Percentiles rank a stretch among this genome's conserved stretches.
These are phyloP conservation scores for Adelosebastes latens DNA, from an alignment of 2,797 vertebrate genomes.

Conservation along the genomic window DNA sequence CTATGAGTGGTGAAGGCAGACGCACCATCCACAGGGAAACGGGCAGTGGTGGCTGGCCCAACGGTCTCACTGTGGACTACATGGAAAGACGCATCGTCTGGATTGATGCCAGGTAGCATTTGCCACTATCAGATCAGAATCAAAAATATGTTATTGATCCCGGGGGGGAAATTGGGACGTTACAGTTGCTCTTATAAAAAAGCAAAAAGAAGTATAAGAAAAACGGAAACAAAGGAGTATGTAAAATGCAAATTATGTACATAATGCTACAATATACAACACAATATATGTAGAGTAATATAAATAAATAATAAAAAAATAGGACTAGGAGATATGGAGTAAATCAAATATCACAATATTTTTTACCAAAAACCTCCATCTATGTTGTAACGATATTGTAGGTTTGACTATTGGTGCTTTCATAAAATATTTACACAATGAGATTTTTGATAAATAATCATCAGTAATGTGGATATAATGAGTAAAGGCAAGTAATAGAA, in stretches of 20 bases:
- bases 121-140: neutral
- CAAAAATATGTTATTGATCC: neutral
- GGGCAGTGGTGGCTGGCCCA: constrained; percentile 96
- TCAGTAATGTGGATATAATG: too few relatives aligned
- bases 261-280: neutral
- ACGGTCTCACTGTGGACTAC: constrained; percentile 97
- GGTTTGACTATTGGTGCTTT: too few relatives aligned
- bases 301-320: neutral
- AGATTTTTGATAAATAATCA: too few relatives aligned
- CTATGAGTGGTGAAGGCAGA: constrained; percentile 94
- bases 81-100: constrained; percentile 96
- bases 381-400: too few relatives aligned
- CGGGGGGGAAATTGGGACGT: neutral
- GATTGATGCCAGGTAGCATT: constrained; percentile 94
- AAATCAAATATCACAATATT: neutral
- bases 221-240: neutral
- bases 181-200: neutral
- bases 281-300: neutral
- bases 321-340: neutral
- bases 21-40: constrained; percentile 96
- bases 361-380: too few relatives aligned
- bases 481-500: too few relatives aligned
- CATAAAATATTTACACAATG: too few relatives aligned
- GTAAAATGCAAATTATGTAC: neutral
- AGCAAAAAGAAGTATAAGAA: neutral